Conservation (phyloP, 64 coral and sea anemone species). For the Porites australiensis region DNA sequence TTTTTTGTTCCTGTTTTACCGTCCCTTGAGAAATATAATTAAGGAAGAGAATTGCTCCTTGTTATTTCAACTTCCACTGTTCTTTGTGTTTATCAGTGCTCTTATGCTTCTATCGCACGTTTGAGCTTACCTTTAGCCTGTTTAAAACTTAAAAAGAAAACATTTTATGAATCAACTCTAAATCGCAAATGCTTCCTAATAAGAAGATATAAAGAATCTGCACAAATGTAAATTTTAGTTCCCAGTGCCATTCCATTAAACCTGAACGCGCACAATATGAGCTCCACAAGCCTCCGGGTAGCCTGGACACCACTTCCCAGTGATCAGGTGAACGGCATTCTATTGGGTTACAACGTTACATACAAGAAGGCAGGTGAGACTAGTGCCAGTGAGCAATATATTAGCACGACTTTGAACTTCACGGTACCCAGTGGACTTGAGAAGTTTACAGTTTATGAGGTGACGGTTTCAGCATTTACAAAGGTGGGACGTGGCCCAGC, state of each 20-base stretch:
- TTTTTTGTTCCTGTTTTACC: too few relatives aligned
- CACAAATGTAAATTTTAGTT: constrained; percentile 29
- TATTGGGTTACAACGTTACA: constrained; percentile 70
- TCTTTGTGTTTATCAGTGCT: too few relatives aligned
- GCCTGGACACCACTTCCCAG: constrained; percentile 69
- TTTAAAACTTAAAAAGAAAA: too few relatives aligned
- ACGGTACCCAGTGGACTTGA: constrained; percentile 50
- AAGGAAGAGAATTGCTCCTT: too few relatives aligned
- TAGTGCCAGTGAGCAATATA: background rate
- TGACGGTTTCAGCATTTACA: constrained; percentile 71
- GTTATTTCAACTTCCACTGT: too few relatives aligned
- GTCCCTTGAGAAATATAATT: too few relatives aligned
- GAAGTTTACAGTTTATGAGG: constrained; percentile 68
- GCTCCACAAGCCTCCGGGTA: constrained; percentile 67
- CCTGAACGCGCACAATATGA: constrained; percentile 67
- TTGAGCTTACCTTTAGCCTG: too few relatives aligned
- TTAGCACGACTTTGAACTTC: constrained; percentile 10
- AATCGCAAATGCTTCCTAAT: too few relatives aligned
- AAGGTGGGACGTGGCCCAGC: constrained; percentile 51
- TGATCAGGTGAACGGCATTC: constrained; percentile 63
- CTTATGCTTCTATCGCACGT: too few relatives aligned
- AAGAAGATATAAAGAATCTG: background rate
- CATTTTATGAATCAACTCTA: too few relatives aligned
- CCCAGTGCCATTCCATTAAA: constrained; percentile 75
- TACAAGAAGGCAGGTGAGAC: constrained; percentile 35